Percentiles rank a stretch among this genome's conserved stretches.
Conservation (phyloP, 2,113 vertebrate species). For the Uria lomvia region DNA sequence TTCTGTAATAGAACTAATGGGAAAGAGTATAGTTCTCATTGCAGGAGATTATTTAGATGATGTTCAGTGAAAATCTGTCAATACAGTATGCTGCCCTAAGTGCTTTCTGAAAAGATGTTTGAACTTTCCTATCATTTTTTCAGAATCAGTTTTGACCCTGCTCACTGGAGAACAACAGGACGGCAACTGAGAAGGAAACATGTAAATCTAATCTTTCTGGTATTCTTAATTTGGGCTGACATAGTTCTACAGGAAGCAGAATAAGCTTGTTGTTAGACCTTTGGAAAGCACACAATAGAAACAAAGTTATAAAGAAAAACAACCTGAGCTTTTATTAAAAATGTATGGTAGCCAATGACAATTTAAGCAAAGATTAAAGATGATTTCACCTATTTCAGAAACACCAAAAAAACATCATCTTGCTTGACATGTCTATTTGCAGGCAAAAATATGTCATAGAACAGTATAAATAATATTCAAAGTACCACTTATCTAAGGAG, state of each 20-base stretch:
- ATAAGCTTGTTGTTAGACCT: not conserved
- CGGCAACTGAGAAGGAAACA: not conserved
- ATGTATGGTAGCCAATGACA: not conserved
- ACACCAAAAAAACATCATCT: not conserved
- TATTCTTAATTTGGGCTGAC: not conserved
- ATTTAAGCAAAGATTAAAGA: not conserved
- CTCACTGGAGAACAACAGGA: not conserved
- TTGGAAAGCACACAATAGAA: not conserved
- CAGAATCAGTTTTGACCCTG: not conserved
- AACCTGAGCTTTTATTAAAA: not conserved
- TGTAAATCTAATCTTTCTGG: conserved; percentile 9
- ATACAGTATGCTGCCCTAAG: not conserved
- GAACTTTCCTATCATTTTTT: not conserved
- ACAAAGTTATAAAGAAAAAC: not conserved
- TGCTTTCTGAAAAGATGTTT: not conserved
- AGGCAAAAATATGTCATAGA: not conserved
- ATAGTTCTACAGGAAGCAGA: not conserved
- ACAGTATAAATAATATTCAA: not conserved
- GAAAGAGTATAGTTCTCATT: not conserved
- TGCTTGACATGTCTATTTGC: not conserved
- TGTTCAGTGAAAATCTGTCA: not conserved
- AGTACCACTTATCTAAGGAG: not conserved
- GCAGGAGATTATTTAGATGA: not conserved
- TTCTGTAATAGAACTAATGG: not conserved
- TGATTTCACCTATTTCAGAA: not conserved